Conservation (phyloP, 1,140 invertebrate species). For the Antheraea pernyi region DNA sequence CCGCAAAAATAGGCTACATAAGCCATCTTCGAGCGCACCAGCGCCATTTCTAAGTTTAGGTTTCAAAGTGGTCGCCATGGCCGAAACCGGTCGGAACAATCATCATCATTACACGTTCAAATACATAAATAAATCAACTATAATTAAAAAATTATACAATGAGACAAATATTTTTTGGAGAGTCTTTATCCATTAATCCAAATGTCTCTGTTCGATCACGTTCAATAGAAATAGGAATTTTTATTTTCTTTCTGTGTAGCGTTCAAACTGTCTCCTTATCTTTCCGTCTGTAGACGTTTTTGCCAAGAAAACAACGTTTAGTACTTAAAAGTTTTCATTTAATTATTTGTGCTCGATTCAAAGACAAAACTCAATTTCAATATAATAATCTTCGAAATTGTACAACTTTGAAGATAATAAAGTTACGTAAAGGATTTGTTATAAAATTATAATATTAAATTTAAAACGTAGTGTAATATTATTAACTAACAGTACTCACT, state of each 20-base stretch:
- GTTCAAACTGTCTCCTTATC: slow-evolving; percentile 11
- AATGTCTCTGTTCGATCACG: slow-evolving; percentile 27
- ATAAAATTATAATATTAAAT: too few species aligned
- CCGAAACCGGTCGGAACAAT: too few species aligned
- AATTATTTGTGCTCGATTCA: slow-evolving; percentile 5
- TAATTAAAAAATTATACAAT: slow-evolving; percentile 22
- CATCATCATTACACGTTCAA: too few species aligned
- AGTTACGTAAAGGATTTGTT: too few species aligned
- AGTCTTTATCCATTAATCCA: slow-evolving; percentile 29
- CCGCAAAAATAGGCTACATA: too few species aligned
- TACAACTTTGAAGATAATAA: too few species aligned
- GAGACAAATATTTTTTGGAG: slow-evolving; percentile 25
- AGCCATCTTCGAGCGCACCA: too few species aligned
- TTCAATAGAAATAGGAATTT: slow-evolving; percentile 29
- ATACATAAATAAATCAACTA: slow-evolving; percentile 15
- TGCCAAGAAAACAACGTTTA: slow-evolving; percentile 16
- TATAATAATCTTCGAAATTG: background rate
- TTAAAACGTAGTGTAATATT: too few species aligned
- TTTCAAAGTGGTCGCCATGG: too few species aligned
- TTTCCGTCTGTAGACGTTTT: slow-evolving; percentile 15
- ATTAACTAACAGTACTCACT: too few species aligned
- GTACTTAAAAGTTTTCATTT: slow-evolving; percentile 10
- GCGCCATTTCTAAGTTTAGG: too few species aligned
- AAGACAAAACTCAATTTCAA: background rate
- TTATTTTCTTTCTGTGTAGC: slow-evolving; percentile 21